Base-by-base conservation (phyloP, 2,113 vertebrate genomes). In the Erpornis zantholeuca region DNA sequence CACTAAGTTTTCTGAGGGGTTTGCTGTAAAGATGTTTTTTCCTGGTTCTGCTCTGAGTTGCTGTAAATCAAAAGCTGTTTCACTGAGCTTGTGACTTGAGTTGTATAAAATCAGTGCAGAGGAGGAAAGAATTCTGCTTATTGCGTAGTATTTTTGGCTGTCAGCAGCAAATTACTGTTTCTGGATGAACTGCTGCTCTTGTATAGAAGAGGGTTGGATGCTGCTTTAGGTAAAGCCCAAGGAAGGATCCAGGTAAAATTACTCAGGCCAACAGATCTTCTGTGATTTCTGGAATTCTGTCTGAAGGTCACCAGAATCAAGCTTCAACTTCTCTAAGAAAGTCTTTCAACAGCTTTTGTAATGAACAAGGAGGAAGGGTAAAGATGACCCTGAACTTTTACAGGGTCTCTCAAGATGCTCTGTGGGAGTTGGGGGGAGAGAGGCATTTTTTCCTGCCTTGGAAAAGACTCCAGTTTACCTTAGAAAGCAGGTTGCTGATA, bases 1-100 rank as follows among this genome's bases (percentile, higher is more conserved):
- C 86, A 79, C 57, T 86, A 78, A 56, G 65, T 65, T 69, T 60
- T 95, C 77, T 70, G 57, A 53, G 69, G 63, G 31, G 13, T 60
- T 89, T 78, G 49, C 50, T 87, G 42, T 77, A 66, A 90, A 53
- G 81, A 70, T 38, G 27, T 54, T 93, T 86, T 60, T 53, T 61
- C 60, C 49, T 3, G 4, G 20, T 92, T 92, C 64, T 92, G 10
- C 52, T 89, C 33, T n/a, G 22, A 69, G 27, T 8, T 61, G n/a
- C 36, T 94, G 44, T 93, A 96, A 96, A 93, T 85, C 47, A 92
- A 64, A 61, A 91, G 27, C 52, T 83, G 28, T 90, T 95, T 91
- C 73, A 64, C 50, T 50, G 82, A 93, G 49, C 19, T 69, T 88
- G 20, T 82, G 60, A 44, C 24, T 82, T 33, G 23, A 42, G 54